Conservation (phyloP, 2,888 invertebrate genomes). For the Nomada fucata region DNA sequence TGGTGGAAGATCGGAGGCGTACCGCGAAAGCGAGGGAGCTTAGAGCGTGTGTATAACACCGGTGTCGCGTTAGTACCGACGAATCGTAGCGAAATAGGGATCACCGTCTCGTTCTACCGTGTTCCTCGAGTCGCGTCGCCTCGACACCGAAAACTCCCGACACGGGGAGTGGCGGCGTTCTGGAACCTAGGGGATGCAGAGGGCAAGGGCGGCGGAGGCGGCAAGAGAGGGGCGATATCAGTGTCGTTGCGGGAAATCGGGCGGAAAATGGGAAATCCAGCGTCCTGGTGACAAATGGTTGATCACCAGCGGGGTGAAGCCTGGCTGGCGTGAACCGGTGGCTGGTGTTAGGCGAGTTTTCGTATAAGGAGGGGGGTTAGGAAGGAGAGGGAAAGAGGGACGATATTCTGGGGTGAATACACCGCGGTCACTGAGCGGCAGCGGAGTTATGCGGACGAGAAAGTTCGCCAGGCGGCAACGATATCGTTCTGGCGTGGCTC, state of each 20-base stretch:
- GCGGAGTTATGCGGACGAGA: conserved; percentile 44
- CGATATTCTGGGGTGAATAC: conserved; percentile 44
- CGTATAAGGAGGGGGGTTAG: neutral
- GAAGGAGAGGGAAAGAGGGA: conserved; percentile 13
- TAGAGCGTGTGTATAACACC: conserved; percentile 5
- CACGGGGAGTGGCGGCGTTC: conserved; percentile 45
- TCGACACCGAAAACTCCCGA: conserved; percentile 39
- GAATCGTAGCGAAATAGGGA: conserved; percentile 31
- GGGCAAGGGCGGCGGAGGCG: conserved; percentile 20
- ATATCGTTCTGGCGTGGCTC: too few relatives aligned
- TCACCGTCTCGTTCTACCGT: conserved; percentile 52
- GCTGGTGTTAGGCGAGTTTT: conserved; percentile 41
- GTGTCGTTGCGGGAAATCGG: conserved; percentile 81
- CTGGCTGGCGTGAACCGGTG: conserved; percentile 23
- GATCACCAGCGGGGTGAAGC: conserved; percentile 70
- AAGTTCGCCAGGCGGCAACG: conserved; percentile 11
- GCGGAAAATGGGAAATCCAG: conserved; percentile 84
- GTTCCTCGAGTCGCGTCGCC: neutral
- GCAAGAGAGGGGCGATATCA: conserved; percentile 65
- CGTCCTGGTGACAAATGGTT: conserved; percentile 83
- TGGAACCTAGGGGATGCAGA: conserved; percentile 27
- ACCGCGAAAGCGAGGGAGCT: conserved; percentile 73
- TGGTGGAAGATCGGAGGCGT: conserved; percentile 48
- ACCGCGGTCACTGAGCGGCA: conserved; percentile 61
- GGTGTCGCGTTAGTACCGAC: conserved; percentile 43